Conservation (phyloP, 2,797 vertebrate genomes). For the Babyrousa celebensis region DNA sequence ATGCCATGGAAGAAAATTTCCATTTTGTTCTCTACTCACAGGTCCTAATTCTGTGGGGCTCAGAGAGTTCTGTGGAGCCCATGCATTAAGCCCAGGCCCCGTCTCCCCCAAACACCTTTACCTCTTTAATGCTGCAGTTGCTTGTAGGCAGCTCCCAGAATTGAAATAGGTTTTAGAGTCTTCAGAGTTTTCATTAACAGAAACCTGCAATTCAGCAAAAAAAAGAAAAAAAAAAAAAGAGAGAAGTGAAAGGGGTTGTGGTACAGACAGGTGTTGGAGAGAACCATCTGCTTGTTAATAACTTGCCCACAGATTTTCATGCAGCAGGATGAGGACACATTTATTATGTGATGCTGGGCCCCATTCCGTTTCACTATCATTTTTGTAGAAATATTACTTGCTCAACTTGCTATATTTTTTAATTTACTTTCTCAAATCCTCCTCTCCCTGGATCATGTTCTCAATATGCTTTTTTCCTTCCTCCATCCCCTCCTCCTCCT, state of each 20-base stretch:
- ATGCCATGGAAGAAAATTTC: slow-evolving; percentile 73
- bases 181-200: slow-evolving; percentile 83
- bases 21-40: slow-evolving; percentile 58
- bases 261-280: slow-evolving; percentile 78
- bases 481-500: accelerated
- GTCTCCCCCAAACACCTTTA: slow-evolving; percentile 26
- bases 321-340: slow-evolving; percentile 50
- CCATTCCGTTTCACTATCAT: neutral
- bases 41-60: slow-evolving; percentile 19
- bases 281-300: slow-evolving; percentile 83
- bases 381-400: slow-evolving; percentile 67
- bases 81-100: neutral
- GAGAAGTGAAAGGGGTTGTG: neutral
- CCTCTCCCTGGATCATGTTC: slow-evolving; percentile 42
- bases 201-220: slow-evolving; percentile 81
- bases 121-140: neutral
- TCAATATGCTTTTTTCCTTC: neutral
- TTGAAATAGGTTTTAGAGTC: slow-evolving; percentile 75
- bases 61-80: neutral
- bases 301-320: slow-evolving; percentile 72
- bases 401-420: slow-evolving; percentile 56
- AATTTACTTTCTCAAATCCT: slow-evolving; percentile 78
- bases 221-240: neutral
- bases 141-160: neutral
- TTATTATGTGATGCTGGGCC: neutral